phyloP scores from a whole-genome alignment of 2,888 invertebrate species.

The Oscheius sp. region DNA sequence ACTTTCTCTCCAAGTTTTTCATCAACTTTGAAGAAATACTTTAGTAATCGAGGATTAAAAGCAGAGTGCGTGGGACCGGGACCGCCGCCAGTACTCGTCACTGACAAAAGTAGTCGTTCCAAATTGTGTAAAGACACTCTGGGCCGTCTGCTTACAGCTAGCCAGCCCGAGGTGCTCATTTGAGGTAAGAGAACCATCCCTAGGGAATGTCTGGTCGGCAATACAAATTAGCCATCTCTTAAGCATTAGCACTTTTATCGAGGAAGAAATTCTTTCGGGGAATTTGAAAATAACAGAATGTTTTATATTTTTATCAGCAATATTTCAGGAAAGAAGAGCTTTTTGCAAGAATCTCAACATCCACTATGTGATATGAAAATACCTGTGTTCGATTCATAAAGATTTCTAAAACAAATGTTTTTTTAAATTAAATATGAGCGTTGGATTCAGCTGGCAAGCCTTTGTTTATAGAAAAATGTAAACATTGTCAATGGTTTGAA shows the following conservation, averaged over 20 bases:
- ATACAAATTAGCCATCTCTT: not conserved
- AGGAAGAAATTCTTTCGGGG: not conserved
- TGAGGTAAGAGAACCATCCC: conserved; percentile 7
- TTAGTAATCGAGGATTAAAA: conserved; percentile 42
- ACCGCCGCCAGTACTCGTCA: conserved; percentile 41
- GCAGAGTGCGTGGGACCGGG: conserved; percentile 37
- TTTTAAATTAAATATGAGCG: too few species aligned
- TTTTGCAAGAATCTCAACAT: conserved; percentile 15
- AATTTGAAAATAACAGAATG: not conserved
- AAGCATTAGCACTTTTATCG: conserved; percentile 10
- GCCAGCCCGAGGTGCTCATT: conserved; percentile 53
- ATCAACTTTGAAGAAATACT: conserved; percentile 55
- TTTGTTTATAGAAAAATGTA: too few species aligned
- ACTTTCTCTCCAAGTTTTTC: conserved; percentile 66
- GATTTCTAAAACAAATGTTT: not conserved
- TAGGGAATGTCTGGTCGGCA: not conserved
- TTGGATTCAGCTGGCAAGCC: too few species aligned
- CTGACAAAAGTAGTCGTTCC: conserved; percentile 39
- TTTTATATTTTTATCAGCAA: not conserved
- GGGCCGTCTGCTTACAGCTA: conserved; percentile 45
- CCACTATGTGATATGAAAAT: conserved; percentile 22
- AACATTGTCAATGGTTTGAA: too few species aligned
- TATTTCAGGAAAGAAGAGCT: conserved; percentile 17
- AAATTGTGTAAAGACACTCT: conserved; percentile 50
- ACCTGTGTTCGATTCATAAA: conserved; percentile 12